Evolutionary conservation across 92 coral and sea anemone species (phyloP), one percentile per base, ranked within the genome.

Genomic region (Phenganax subtilis): DNA sequence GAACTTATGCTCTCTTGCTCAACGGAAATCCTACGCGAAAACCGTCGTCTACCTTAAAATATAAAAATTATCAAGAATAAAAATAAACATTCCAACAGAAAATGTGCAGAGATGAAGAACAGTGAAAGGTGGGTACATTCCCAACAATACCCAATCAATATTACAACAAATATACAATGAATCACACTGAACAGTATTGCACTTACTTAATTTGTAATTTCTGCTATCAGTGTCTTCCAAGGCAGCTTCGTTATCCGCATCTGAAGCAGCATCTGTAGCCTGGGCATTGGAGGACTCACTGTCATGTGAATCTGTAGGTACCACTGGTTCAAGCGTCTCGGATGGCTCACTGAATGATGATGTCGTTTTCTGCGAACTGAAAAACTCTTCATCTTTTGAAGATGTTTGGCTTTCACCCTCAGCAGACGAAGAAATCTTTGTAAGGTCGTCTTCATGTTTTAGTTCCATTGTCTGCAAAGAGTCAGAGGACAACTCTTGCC

Each of bases 1-100:
- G 82, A 77, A 57, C 71, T 30, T 16, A 59, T 71, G 25, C 82
- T 77, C 52, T 65, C 83, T 20, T n/a, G 72, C 10, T n/a, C n/a
- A 9, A 60, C 44, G 25, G 83, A 79, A 30, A 64, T 63, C n/a
- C 51, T 58, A 51, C 51, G 51, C 8, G 62, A 62, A 68, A 10
- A 53, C 37, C 73, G 31, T 68, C 73, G 73, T 37, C 47, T 68
- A 6, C 73, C 73, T 68, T 12, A 68, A 68, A 0, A 28, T 7
- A 68, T 30, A 37, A 20, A 62, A 57, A 57, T 57, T 37, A 5
- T 37, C 47, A 37, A 37, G 47, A 37, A 57, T 57, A 57, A 57
- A 57, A 2, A 57, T 57, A 10, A 10, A 57, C 1, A 57, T 7
- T 10, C 1, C 7, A 57, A 9, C 60, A 15, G 60, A 15, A 57